phyloP scores from a whole-genome alignment of 2,888 invertebrate species.

The Mechanitis mazaeus region DNA sequence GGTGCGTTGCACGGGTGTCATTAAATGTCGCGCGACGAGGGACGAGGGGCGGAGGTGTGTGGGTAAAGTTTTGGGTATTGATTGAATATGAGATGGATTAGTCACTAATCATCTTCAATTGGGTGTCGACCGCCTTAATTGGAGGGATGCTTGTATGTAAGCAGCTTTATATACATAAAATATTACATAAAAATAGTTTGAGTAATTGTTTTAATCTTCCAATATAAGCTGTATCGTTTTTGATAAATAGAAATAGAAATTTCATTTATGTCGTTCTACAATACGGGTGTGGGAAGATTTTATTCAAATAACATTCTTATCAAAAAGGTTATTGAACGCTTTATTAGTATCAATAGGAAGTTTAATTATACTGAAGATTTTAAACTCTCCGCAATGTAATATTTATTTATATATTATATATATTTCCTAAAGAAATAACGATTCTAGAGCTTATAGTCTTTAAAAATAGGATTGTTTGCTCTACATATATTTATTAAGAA shows the following conservation, averaged over 20 bases:
- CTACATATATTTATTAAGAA: no score
- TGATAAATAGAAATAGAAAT: background rate
- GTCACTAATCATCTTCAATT: conserved; percentile 75
- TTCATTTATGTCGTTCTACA: conserved; percentile 6
- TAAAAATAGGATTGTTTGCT: no score
- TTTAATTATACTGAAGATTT: no score
- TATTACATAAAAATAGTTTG: no score
- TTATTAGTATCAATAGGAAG: background rate
- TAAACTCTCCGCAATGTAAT: no score
- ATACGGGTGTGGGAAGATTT: conserved; percentile 18
- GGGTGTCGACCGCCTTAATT: conserved; percentile 57
- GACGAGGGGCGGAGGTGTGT: conserved; percentile 69
- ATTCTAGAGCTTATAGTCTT: no score
- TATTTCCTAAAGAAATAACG: no score
- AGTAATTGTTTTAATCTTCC: no score
- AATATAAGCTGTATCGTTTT: no score
- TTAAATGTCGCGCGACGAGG: conserved; percentile 76
- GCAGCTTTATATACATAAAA: background rate
- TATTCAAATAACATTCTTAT: conserved; percentile 9
- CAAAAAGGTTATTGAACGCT: conserved; percentile 15
- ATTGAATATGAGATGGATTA: conserved; percentile 76
- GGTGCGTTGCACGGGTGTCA: conserved; percentile 72
- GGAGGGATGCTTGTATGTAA: conserved; percentile 23
- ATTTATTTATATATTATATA: no score
- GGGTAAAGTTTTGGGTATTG: conserved; percentile 77